A percentile compares a stretch with the other conserved stretches of the same genome.
Conservation (phyloP, 2,888 invertebrate genomes). For the Limnephilus lunatus region DNA sequence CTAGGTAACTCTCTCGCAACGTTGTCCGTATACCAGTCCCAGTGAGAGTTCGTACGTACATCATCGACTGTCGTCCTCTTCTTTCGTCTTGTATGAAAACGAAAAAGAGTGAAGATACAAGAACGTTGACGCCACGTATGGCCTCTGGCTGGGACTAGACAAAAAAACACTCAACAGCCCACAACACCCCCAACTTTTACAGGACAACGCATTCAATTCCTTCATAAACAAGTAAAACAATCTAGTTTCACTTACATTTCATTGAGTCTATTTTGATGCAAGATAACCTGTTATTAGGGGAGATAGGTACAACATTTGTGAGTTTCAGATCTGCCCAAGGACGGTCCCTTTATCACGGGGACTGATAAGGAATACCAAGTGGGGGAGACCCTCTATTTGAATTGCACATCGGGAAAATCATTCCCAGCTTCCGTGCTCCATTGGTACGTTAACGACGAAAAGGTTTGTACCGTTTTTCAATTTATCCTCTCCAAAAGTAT, state of each 20-base stretch:
- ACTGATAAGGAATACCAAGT: constrained; percentile 80
- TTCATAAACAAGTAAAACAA: not conserved
- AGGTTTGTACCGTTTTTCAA: constrained; percentile 70
- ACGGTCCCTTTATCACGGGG: constrained; percentile 79
- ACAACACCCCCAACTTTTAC: too few species aligned
- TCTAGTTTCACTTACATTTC: not conserved
- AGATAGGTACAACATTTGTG: not conserved
- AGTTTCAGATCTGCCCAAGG: constrained; percentile 76
- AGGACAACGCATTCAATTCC: not conserved
- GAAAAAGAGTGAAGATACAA: too few species aligned
- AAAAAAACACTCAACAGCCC: not conserved
- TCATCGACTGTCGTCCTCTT: too few species aligned
- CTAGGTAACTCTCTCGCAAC: not conserved
- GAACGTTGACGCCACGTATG: too few species aligned
- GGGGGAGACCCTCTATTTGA: constrained; percentile 80
- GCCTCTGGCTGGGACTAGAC: not conserved
- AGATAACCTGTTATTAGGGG: not conserved
- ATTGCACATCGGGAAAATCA: constrained; percentile 82
- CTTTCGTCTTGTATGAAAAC: too few species aligned
- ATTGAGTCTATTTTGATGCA: not conserved
- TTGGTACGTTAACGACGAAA: constrained; percentile 82
- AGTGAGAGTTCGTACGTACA: too few species aligned
- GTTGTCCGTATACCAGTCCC: too few species aligned
- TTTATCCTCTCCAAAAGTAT: not conserved
- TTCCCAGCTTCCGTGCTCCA: constrained; percentile 80